Conservation (phyloP, 1,140 invertebrate genomes). For the Drosophila ambigua region DNA sequence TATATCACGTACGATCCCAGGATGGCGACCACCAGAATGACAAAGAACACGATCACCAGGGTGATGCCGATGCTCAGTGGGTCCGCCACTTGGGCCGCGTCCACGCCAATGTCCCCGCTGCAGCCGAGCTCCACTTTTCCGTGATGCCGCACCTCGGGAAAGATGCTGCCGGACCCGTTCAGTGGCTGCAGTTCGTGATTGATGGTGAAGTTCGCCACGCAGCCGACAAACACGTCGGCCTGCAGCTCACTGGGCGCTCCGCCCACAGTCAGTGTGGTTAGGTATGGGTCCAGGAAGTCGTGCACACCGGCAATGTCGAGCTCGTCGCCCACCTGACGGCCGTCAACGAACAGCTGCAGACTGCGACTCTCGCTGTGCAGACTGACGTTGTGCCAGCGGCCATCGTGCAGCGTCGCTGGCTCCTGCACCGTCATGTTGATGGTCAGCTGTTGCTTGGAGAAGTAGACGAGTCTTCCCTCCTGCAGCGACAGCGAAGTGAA, state of each 20-base stretch:
- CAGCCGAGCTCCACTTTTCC: conserved; percentile 90
- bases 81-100: conserved; percentile 90
- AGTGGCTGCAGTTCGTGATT: conserved; percentile 95
- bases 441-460: conserved; percentile 89
- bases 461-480: conserved; percentile 89
- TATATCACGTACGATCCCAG: conserved; percentile 95
- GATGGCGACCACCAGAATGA: conserved; percentile 94
- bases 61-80: conserved; percentile 95
- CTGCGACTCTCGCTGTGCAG: conserved; percentile 88
- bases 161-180: conserved; percentile 92
- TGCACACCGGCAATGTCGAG: conserved; percentile 93
- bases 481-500: conserved; percentile 92
- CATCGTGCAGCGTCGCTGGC: conserved; percentile 88
- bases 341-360: conserved; percentile 89
- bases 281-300: conserved; percentile 95
- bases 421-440: conserved; percentile 91
- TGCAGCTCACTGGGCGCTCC: conserved; percentile 86
- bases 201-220: conserved; percentile 94
- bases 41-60: conserved; percentile 96
- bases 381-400: conserved; percentile 93
- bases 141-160: conserved; percentile 87
- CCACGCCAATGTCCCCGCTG: conserved; percentile 89
- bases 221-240: conserved; percentile 91
- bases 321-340: conserved; percentile 90
- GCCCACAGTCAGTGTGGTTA: conserved; percentile 91